Conservation (phyloP, 2,113 vertebrate species). For the Athene cunicularia region DNA sequence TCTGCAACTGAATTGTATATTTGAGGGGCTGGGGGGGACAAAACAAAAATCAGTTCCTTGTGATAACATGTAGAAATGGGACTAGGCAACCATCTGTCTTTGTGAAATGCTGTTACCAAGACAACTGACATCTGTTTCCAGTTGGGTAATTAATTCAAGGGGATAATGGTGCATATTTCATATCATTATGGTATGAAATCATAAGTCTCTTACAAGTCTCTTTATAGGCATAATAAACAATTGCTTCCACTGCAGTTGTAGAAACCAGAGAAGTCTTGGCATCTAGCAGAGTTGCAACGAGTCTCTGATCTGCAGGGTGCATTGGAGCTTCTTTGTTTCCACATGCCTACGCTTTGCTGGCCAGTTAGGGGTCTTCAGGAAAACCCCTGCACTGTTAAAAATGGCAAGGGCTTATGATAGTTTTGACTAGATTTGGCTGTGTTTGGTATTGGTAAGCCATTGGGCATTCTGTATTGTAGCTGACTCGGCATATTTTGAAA, state of each 20-base stretch:
- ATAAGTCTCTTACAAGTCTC: not conserved
- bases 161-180: not conserved
- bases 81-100: not conserved
- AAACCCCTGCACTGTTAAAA: not conserved
- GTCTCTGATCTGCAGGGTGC: not conserved
- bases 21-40: too few species aligned
- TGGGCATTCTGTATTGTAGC: not conserved
- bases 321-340: not conserved
- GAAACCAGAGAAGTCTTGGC: not conserved
- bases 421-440: not conserved
- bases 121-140: constrained; percentile 10
- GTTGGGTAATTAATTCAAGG: not conserved
- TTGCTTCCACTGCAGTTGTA: not conserved
- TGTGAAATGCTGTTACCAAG: not conserved
- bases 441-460: not conserved
- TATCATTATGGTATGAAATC: not conserved
- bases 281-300: not conserved
- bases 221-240: not conserved
- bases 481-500: not conserved
- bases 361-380: not conserved
- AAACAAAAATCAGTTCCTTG: not conserved
- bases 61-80: not conserved
- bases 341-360: not conserved
- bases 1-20: not conserved
- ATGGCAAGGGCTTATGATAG: not conserved